Evolutionary conservation across 2,113 vertebrate species (phyloP).

Genomic region (Periophthalmus modestus): DNA sequence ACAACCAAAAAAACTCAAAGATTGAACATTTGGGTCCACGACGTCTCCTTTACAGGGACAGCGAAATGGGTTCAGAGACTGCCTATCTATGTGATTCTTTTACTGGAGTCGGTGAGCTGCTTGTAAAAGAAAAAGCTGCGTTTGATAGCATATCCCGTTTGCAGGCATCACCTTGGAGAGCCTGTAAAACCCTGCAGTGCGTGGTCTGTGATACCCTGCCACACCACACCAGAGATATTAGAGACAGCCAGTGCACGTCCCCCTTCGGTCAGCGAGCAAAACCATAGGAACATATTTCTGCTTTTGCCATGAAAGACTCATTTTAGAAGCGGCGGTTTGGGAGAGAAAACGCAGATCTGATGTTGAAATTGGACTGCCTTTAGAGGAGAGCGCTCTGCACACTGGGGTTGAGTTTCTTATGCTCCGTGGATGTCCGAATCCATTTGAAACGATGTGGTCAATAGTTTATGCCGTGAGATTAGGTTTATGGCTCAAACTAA

Average conservation of each 20-base stretch:
- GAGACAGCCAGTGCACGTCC: conserved; percentile 33
- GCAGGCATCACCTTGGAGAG: conserved; percentile 65
- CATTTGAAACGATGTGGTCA: not conserved
- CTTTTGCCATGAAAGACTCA: not conserved
- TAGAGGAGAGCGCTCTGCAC: not conserved
- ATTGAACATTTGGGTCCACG: conserved; percentile 31
- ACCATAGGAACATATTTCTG: conserved; percentile 4
- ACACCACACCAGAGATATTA: conserved; percentile 56
- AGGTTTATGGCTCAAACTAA: not conserved
- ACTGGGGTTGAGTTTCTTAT: not conserved
- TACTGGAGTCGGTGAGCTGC: conserved; percentile 56
- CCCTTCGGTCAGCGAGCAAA: conserved; percentile 29
- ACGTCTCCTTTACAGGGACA: conserved; percentile 47
- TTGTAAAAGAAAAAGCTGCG: conserved; percentile 67
- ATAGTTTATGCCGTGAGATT: not conserved
- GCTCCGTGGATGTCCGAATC: not conserved
- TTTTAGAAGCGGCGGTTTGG: conserved; percentile 11
- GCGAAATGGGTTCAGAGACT: conserved; percentile 29
- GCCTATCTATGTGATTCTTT: conserved; percentile 61
- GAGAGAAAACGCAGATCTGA: not conserved
- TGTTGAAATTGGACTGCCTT: not conserved
- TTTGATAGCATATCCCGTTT: conserved; percentile 65
- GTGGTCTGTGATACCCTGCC: conserved; percentile 54
- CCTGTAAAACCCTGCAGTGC: conserved; percentile 66
- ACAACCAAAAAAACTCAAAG: conserved; percentile 40